Evolutionary conservation across 2,888 invertebrate genomes (phyloP).

Genomic region (Punctoribates punctum): DNA sequence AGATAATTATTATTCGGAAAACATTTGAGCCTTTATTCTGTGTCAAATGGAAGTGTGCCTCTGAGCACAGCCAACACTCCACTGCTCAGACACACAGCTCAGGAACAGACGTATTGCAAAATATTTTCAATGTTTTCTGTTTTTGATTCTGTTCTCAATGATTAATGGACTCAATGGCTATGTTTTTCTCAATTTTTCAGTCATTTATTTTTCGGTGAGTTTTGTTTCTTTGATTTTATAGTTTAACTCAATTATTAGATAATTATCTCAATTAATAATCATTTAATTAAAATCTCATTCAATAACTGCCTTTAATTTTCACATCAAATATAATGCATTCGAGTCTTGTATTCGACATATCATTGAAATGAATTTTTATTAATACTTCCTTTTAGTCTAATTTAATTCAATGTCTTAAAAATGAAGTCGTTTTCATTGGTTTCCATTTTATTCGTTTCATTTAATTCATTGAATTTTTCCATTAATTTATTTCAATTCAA

Average conservation of each 20-base stretch:
- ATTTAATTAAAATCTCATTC: not conserved
- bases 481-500: too few relatives aligned
- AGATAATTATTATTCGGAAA: not conserved
- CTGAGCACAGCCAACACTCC: not conserved
- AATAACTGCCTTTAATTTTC: not conserved
- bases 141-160: not conserved
- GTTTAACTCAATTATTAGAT: not conserved
- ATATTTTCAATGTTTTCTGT: conserved; percentile 7
- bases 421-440: not conserved
- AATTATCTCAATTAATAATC: not conserved
- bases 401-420: not conserved
- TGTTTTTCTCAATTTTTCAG: too few relatives aligned
- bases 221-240: not conserved
- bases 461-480: too few relatives aligned
- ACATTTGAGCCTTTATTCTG: not conserved
- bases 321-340: not conserved
- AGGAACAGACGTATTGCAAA: not conserved
- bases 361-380: conserved; percentile 16
- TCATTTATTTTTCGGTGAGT: too few relatives aligned
- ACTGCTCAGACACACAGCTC: not conserved
- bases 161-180: not conserved
- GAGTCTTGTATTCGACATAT: not conserved
- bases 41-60: not conserved
- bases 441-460: not conserved
- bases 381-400: not conserved